Percentiles rank a stretch among this genome's conserved stretches.
phyloP scores from a whole-genome alignment of 2,113 vertebrate genomes.

The Anoura caudifer region DNA sequence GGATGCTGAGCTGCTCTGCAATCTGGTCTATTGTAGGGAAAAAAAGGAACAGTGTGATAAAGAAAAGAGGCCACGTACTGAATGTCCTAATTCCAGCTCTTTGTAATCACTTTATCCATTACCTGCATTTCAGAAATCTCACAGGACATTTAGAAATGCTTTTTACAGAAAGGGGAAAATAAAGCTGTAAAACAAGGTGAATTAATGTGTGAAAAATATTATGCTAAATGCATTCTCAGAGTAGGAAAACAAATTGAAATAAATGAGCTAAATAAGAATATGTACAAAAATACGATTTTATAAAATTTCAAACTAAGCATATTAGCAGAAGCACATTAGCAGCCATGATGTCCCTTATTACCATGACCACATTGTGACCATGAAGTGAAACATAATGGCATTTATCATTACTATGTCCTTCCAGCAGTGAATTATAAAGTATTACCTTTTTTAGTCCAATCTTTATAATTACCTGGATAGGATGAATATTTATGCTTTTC shows the following conservation, averaged over 20 bases:
- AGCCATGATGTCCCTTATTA: background rate
- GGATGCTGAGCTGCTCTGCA: background rate
- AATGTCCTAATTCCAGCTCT: background rate
- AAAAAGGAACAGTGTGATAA: background rate
- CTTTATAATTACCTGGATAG: background rate
- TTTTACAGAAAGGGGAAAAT: background rate
- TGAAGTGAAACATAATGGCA: background rate
- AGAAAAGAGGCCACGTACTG: background rate
- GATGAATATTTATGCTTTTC: background rate
- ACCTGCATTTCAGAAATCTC: background rate
- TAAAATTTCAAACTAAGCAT: background rate
- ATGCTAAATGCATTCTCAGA: background rate
- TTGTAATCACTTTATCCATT: background rate
- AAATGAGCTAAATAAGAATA: background rate
- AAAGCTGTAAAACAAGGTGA: background rate
- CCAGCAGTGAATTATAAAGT: background rate
- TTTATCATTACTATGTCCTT: background rate
- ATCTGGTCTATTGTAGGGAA: background rate
- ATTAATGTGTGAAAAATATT: background rate
- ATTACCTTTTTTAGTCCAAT: background rate
- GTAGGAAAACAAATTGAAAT: background rate
- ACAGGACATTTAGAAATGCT: background rate
- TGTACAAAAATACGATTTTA: background rate
- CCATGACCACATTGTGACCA: background rate
- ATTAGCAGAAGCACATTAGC: background rate